These are phyloP conservation scores for Trichonephila clavipes DNA, from an alignment of 1,140 invertebrate genomes.

Conservation along the genomic window DNA sequence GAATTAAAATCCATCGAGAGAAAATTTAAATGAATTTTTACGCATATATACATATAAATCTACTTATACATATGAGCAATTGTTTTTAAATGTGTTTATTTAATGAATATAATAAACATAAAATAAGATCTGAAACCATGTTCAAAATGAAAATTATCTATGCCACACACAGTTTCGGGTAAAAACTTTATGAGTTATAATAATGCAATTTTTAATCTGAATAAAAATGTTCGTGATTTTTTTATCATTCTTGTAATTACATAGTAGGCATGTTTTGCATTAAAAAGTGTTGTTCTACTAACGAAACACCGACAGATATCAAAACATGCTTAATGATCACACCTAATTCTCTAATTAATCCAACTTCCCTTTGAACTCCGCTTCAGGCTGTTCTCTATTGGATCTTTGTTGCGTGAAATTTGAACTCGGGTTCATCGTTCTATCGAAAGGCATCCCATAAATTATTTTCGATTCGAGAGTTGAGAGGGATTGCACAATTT, in stretches of 20 bases:
- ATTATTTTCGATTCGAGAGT: neutral
- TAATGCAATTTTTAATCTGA: neutral
- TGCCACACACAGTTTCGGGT: no score
- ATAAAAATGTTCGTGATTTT: neutral
- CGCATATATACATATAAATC: no score
- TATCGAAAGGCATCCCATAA: neutral
- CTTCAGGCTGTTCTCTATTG: neutral
- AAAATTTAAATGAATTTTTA: no score
- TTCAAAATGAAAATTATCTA: no score
- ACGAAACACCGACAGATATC: neutral
- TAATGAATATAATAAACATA: no score
- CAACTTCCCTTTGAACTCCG: neutral
- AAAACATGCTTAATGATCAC: neutral
- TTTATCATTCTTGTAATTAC: neutral
- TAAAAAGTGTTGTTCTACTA: neutral
- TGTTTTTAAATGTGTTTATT: no score
- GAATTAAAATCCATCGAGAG: no score
- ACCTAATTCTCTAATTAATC: neutral
- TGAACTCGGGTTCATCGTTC: slow-evolving; percentile 23
- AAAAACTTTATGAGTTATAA: no score
- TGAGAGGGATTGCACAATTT: neutral
- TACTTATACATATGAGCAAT: no score
- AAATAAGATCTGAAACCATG: no score
- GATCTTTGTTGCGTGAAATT: slow-evolving; percentile 17
- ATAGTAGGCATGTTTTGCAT: neutral